A percentile compares a stretch with the other conserved stretches of the same genome.
These are phyloP conservation scores for Merops nubicus DNA, from an alignment of 2,113 vertebrate genomes.

Conservation along the genomic window DNA sequence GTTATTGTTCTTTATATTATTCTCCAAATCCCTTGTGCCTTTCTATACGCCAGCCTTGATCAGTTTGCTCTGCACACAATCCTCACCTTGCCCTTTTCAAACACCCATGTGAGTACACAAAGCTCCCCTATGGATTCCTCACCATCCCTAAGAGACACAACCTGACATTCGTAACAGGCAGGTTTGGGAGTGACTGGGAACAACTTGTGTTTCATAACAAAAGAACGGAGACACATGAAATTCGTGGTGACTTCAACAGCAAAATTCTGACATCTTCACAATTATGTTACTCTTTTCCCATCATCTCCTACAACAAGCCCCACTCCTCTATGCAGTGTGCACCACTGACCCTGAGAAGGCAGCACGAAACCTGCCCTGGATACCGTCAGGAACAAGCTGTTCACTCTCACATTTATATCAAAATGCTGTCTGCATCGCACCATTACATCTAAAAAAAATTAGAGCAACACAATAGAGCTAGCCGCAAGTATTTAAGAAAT, in stretches of 20 bases:
- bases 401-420: not conserved
- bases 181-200: not conserved
- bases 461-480: not conserved
- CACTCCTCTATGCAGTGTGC: not conserved
- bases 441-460: not conserved
- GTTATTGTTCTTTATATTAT: not conserved
- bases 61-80: not conserved
- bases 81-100: not conserved
- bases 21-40: not conserved
- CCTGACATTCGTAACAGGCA: not conserved
- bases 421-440: not conserved
- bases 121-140: not conserved
- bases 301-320: not conserved
- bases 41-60: not conserved
- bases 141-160: not conserved
- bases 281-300: not conserved
- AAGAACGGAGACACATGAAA: not conserved
- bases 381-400: not conserved
- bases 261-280: not conserved
- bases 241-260: not conserved
- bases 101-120: fast-evolving
- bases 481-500: not conserved
- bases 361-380: not conserved
- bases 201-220: not conserved
- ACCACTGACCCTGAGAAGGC: not conserved